A percentile compares a stretch with the other conserved stretches of the same genome.
Conservation (phyloP, 2,113 vertebrate genomes). For the Tragelaphus scriptus region DNA sequence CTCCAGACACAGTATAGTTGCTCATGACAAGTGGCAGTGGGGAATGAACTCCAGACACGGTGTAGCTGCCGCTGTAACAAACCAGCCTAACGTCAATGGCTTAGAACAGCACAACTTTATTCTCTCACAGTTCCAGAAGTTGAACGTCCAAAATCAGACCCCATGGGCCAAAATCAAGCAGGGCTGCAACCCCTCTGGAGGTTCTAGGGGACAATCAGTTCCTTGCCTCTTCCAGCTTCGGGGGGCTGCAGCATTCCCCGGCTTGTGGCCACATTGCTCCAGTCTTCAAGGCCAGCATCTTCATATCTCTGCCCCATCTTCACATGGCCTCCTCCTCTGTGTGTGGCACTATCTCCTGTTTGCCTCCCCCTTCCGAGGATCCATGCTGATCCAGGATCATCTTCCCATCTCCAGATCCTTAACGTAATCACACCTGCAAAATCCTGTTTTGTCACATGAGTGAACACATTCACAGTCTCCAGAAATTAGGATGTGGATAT, state of each 20-base stretch:
- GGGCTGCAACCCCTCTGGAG: not conserved
- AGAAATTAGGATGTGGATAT: not conserved
- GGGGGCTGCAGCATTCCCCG: not conserved
- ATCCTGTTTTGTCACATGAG: not conserved
- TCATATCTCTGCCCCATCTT: rapidly evolving
- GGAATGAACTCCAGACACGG: rapidly evolving
- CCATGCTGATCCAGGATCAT: rapidly evolving
- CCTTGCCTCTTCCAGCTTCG: not conserved
- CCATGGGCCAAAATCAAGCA: not conserved
- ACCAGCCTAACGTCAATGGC: not conserved
- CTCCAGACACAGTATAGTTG: rapidly evolving
- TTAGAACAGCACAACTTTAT: not conserved
- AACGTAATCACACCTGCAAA: not conserved
- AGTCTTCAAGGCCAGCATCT: not conserved
- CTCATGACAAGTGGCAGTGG: not conserved
- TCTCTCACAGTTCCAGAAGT: not conserved
- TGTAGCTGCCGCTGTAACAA: not conserved
- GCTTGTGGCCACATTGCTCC: not conserved
- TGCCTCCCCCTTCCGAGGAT: not conserved
- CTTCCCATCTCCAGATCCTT: not conserved
- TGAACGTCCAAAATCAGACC: not conserved
- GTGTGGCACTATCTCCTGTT: not conserved
- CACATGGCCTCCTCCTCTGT: not conserved
- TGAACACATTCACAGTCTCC: not conserved
- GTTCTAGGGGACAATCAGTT: too few relatives aligned